Conservation (phyloP, 2,888 invertebrate genomes). For the Cyaniris semiargus region DNA sequence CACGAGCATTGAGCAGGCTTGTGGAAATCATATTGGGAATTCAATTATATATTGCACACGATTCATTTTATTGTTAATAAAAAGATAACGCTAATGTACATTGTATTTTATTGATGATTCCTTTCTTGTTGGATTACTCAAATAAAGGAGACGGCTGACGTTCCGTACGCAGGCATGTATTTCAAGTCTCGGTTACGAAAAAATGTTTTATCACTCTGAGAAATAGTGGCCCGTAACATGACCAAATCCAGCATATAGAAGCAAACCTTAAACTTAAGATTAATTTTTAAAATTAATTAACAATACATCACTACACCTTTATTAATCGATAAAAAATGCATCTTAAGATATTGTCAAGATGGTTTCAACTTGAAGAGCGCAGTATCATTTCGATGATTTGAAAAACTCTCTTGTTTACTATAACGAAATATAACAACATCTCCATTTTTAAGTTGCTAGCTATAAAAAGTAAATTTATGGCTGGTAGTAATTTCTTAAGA, state of each 20-base stretch:
- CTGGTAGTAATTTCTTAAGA: conserved; percentile 10
- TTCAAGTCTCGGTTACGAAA: neutral
- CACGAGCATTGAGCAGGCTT: conserved; percentile 61
- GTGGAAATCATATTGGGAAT: conserved; percentile 69
- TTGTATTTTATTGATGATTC: conserved; percentile 14
- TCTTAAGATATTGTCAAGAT: neutral
- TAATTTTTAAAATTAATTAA: no score
- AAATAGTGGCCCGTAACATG: neutral
- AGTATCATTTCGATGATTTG: no score
- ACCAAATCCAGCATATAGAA: no score
- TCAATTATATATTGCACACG: conserved; percentile 76
- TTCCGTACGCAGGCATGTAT: neutral
- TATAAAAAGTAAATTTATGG: conserved; percentile 5
- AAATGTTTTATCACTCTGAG: neutral
- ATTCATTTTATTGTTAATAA: conserved; percentile 80
- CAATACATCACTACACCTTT: neutral
- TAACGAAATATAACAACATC: neutral
- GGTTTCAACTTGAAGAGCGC: no score
- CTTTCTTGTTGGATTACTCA: neutral
- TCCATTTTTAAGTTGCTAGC: neutral
- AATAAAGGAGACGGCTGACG: neutral
- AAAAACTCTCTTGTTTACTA: neutral
- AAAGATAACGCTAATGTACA: conserved; percentile 70
- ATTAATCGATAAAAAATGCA: neutral
- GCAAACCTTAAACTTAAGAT: no score